Evolutionary conservation across 2,888 invertebrate species (phyloP), one percentile per base, ranked within the genome.

Genomic region (Drosophila mercatorum): DNA sequence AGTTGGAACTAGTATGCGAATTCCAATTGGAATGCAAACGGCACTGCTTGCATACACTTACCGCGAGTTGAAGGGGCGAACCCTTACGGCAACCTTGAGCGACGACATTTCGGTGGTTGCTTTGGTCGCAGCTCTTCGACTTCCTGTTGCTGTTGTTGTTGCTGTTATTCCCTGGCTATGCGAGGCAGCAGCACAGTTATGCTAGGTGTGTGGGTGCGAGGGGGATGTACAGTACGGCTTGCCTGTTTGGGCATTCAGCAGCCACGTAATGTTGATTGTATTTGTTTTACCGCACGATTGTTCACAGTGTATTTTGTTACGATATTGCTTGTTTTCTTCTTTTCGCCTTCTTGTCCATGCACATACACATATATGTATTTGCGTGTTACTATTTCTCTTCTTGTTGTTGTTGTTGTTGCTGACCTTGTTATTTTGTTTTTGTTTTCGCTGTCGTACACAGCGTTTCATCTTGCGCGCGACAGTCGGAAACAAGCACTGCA

Each of bases 21-120:
- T 46, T 22, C 10, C 40, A 58, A 59, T 68, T 43, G 44, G 44
- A 53, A 62, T 58, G 44, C 60, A 61, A 28, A 44, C 5, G 28
- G 14, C 28, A 34, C 40, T 41, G 56, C 43, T 49, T 59, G 62
- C 31, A 55, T 41, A 43, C 49, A 69, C 93, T 91, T 92, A 97
- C 97, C 97, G 96, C 94, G 96, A 95, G 94, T 97, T 97, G 94
- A 97, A 97, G 93, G 97, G 97, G 92, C 97, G 95, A 93, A 97
- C 97, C 94, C 97, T 95, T 88, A 97, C 97, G 91, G 97, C 97
- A 92, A 97, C 97, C 95, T 97, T 97, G 91, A 98, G 96, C 89
- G 97, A 97, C 92, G 97, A 97, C 97, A 97, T 97, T 78, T 83
- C 75, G 75, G 78, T 76, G 76, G 83, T 85, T 72, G 72, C 60